Evolutionary conservation across 2,888 invertebrate genomes (phyloP).

Genomic region (Lydus trimaculatus): DNA sequence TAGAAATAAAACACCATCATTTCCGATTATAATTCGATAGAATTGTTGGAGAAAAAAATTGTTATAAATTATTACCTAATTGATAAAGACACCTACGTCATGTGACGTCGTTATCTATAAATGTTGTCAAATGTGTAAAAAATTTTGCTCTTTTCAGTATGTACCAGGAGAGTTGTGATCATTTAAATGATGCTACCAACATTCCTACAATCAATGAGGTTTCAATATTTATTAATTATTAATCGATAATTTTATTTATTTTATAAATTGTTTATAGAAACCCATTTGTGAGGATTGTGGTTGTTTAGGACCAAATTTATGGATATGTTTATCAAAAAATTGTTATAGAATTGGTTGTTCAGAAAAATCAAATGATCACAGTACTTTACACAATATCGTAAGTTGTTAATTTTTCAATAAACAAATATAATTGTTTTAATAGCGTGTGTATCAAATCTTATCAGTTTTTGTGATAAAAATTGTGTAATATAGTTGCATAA

Average conservation of each 20-base stretch:
- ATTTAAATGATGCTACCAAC: conserved; percentile 49
- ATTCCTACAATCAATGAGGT: conserved; percentile 55
- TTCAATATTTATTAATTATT: too few relatives aligned
- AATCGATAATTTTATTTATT: conserved; percentile 14
- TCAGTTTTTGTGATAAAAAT: too few relatives aligned
- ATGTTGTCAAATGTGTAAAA: not conserved
- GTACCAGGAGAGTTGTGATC: conserved; percentile 48
- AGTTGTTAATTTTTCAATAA: conserved; percentile 26
- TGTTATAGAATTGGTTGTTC: conserved; percentile 86
- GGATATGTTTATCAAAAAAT: conserved; percentile 83
- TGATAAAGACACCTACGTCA: not conserved
- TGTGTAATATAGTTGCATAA: too few relatives aligned
- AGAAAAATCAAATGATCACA: conserved; percentile 83
- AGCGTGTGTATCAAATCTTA: too few relatives aligned
- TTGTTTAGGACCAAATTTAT: conserved; percentile 78
- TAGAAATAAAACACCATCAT: too few relatives aligned
- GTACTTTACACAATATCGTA: conserved; percentile 80
- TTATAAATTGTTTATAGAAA: conserved; percentile 56
- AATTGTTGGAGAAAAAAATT: not conserved
- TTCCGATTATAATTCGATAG: not conserved
- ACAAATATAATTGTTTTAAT: too few relatives aligned
- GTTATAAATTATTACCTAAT: not conserved
- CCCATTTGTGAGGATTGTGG: conserved; percentile 76
- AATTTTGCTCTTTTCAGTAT: conserved; percentile 33
- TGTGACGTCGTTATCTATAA: not conserved